A percentile compares a stretch with the other conserved stretches of the same genome.
Evolutionary conservation across 2,113 vertebrate species (phyloP).

Genomic region (Gopherus evgoodei): DNA sequence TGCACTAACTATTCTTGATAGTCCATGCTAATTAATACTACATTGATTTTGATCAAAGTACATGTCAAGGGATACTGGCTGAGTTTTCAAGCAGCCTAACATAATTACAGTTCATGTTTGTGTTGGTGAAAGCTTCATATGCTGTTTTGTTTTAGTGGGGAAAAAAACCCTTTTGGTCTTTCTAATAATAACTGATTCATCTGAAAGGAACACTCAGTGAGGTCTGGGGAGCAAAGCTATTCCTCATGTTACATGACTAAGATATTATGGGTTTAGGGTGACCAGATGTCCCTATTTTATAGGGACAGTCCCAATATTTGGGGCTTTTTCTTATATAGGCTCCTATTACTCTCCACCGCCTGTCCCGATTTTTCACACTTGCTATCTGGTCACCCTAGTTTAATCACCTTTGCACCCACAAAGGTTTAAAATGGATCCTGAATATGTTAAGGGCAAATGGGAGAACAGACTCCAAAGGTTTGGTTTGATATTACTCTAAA

Average conservation of each 20-base stretch:
- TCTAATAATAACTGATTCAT: constrained; percentile 12
- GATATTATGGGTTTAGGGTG: not conserved
- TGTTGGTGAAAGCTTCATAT: not conserved
- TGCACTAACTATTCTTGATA: constrained; percentile 41
- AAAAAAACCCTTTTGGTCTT: constrained; percentile 6
- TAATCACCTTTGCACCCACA: not conserved
- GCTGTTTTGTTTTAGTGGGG: constrained; percentile 4
- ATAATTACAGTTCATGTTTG: constrained; percentile 42
- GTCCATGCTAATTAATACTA: constrained; percentile 68
- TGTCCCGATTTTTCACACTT: too few species aligned
- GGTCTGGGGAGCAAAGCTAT: not conserved
- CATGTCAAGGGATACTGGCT: constrained; percentile 32
- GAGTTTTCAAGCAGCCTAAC: constrained; percentile 34
- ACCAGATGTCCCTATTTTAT: too few species aligned
- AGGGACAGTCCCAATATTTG: too few species aligned
- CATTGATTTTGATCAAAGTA: constrained; percentile 64
- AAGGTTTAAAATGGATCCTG: not conserved
- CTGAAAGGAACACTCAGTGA: not conserved
- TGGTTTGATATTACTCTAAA: not conserved
- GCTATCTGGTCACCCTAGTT: not conserved
- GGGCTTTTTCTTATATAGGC: too few species aligned
- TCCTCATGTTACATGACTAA: not conserved
- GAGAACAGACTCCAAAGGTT: not conserved
- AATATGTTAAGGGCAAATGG: not conserved
- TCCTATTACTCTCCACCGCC: too few species aligned